Conservation (phyloP, 1,140 invertebrate species). For the Harlomillsia oculata region DNA sequence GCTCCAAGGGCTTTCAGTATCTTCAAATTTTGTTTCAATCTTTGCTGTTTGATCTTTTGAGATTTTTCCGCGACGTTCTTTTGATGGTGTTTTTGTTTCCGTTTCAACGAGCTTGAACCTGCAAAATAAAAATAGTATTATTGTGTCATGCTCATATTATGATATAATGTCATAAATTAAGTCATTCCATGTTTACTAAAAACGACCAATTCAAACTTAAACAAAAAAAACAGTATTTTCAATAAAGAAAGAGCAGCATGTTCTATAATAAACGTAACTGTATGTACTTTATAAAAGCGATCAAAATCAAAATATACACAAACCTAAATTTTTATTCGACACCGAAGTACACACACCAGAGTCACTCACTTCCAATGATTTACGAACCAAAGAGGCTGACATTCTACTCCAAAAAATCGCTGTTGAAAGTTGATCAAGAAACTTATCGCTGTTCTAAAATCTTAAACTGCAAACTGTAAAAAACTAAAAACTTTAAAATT, state of each 20-base stretch:
- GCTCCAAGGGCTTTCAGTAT: not conserved
- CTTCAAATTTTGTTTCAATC: not conserved
- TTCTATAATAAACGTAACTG: not conserved
- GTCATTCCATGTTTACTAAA: not conserved
- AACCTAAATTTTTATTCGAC: not conserved
- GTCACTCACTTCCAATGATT: slow-evolving; percentile 22
- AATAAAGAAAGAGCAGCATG: not conserved
- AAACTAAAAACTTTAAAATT: too few relatives aligned
- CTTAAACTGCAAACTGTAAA: too few relatives aligned
- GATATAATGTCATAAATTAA: not conserved
- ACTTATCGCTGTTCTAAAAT: not conserved
- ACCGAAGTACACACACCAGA: not conserved
- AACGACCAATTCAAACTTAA: not conserved
- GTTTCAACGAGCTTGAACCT: not conserved
- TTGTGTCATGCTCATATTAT: too few relatives aligned
- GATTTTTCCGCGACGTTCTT: not conserved
- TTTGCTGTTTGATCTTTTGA: not conserved
- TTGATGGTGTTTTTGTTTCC: not conserved
- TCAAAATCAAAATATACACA: not conserved
- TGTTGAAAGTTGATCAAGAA: not conserved
- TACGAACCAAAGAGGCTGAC: slow-evolving; percentile 26
- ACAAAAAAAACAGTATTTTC: not conserved
- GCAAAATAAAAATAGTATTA: not conserved
- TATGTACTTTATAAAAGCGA: too few relatives aligned
- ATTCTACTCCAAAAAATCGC: slow-evolving; percentile 3